Base-by-base conservation (phyloP, 1,140 invertebrate species). In the Drosophila lacteicornis region DNA sequence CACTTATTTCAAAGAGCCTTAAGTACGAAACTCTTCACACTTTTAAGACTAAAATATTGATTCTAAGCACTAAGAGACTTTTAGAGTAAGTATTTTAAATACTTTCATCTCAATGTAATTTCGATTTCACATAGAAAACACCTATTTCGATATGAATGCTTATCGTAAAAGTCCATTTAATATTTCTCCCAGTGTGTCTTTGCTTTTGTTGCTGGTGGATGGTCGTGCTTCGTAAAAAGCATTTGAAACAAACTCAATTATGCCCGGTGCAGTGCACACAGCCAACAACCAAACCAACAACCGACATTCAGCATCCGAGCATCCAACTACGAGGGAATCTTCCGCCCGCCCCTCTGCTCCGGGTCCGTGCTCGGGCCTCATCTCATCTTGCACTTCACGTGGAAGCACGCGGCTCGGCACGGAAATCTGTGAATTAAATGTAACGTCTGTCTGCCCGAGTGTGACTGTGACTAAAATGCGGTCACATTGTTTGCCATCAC, bases 171-270 rank as follows among this genome's bases (percentile, higher is more conserved):
- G 12, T 13, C 3, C 12, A 19, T 25, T n/a, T 50, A 1, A n/a
- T 22, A 15, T 33, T 22, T 62, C 42, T 66, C 4, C 9, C 62
- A 62, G 86, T 86, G 82, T 76, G 15, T 75, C 75, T 79, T 90
- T 81, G 84, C 69, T 62, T 71, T 83, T 70, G 63, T 59, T 61
- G 68, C 45, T 73, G 84, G 66, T 65, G 57, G 84, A 46, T 75
- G 84, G 84, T 83, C 71, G 84, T 91, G 79, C 79, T 86, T 91
- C 86, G 75, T 86, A 84, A 86, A 90, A 88, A 88, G 86, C 86
- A 91, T 88, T 91, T 88, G 86, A 88, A 91, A 82, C 85, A 88
- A 88, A 88, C 85, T 90, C 86, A 88, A 88, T 88, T 91, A 91
- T 91, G 82, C 86, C 67, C 87, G 84, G 77, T 90, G 85, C 84